These are phyloP conservation scores for Cottoperca gobio DNA, from an alignment of 2,797 vertebrate genomes.

Conservation along the genomic window DNA sequence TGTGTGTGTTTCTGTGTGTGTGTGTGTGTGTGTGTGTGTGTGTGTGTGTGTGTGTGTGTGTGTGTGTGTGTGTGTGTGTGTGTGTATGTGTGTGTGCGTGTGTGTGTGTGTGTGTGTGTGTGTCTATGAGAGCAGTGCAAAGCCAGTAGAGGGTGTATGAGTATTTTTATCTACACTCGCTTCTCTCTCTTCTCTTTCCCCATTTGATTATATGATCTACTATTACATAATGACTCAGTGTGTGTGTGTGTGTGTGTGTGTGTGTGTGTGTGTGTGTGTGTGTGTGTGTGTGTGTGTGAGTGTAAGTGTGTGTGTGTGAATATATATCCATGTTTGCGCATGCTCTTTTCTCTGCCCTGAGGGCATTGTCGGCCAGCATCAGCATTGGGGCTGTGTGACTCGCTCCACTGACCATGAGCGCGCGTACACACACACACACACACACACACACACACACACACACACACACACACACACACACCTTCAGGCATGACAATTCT, in stretches of 20 bases:
- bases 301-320: not conserved
- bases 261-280: constrained; percentile 5
- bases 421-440: constrained; percentile 5
- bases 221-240: constrained; percentile 54
- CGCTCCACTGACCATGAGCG: constrained; percentile 39
- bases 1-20: not conserved
- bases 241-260: constrained; percentile 4
- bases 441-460: constrained; percentile 5
- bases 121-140: not conserved
- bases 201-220: constrained; percentile 12
- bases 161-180: not conserved
- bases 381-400: constrained; percentile 42
- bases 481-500: constrained; percentile 19
- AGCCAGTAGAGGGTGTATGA: constrained; percentile 46
- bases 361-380: constrained; percentile 58
- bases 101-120: not conserved
- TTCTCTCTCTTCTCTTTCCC: not conserved
- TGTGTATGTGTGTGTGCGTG: not conserved
- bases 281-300: constrained; percentile 1
- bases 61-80: not conserved
- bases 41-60: not conserved
- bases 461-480: constrained; percentile 1
- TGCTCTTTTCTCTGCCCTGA: constrained; percentile 48
- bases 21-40: no score
- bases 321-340: constrained; percentile 14